Base-by-base conservation (phyloP, 2,888 invertebrate genomes). In the Idaea straminata region DNA sequence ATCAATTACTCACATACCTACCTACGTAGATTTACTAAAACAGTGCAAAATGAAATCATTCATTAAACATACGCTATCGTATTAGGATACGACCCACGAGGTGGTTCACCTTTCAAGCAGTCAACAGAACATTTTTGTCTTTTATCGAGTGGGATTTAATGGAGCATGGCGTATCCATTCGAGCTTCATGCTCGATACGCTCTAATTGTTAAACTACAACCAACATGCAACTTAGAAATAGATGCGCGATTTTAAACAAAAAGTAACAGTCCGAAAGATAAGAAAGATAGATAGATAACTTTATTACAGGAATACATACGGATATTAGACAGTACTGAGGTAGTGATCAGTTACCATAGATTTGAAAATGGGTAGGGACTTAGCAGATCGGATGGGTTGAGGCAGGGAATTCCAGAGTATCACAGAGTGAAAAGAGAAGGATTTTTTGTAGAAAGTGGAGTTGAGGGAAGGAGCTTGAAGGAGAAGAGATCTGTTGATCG, bases 131-230 rank as follows among this genome's bases (percentile, higher is more conserved):
- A 69, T 77, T 78, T 79, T 81, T 82, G 79, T 83, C 78, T 81
- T 80, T 80, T 79, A 81, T 80, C 79, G 77, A 78, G 74, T 74
- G 63, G 73, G 69, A 78, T 76, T 82, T 86, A 88, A 87, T 89
- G 85, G 84, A 82, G 81, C 87, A 83, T 82, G 75, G 78, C 79
- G 76, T 75, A 76, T 82, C 77, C 76, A 84, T 83, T 85, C 79
- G 80, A 77, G 74, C 70, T 77, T 77, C 59, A 59, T 59, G 59
- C 59, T 13, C 59, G 85, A 84, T 78, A 85, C 84, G 91, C 84
- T 87, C 89, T 83, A 83, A 83, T 86, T 86, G 72, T 74, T 74
- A 69, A 69, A 79, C 80, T 75, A 15, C 25, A 59, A 47, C 59
- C 25, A 59, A 47, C 47, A 47, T 47, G 47, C 47, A 47, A 47